Base-by-base conservation (phyloP, 1,140 invertebrate species). In the Aphaenogaster ashmeadi region DNA sequence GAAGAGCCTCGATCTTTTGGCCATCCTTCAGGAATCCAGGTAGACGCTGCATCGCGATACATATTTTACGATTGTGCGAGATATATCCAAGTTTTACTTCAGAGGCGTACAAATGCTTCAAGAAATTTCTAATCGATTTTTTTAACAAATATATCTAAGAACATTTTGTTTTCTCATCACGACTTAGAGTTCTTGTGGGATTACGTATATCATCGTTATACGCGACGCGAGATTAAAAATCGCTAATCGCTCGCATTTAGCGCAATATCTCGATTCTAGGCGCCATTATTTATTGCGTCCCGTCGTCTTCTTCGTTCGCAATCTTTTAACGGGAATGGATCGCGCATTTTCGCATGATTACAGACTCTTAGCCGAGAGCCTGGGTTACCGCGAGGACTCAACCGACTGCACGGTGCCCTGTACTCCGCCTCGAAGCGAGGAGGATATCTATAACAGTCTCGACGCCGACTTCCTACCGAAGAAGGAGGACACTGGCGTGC, bases 11-110 rank as follows among this genome's bases (percentile, higher is more conserved):
- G 95, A 95, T 75, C 93, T 96, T 18, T 91, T 95, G 8, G 94
- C 95, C 2, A 95, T 96, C 64, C 92, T 96, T 50, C 94, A 96
- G 62, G 95, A 96, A 86, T 96, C 96, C 66, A 95, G 95, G 93
- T 96, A 87, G 90, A 47, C 4, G 27, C 0, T 27, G 0, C 27
- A 36, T 15, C 21, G 58, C 38, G 36, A 27, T 44, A 3, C n/a
- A n/a, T 78, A 8, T 54, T 54, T 18, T 33, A 11, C 7, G 11
- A 18, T 38, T 3, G 1, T 7, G 38, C 13, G n/a, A 36, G 33
- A 41, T 38, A 66, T 62, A 66, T 62, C 9, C 27, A 21, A 67
- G 4, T 13, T 67, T 41, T 11, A n/a, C 8, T 41, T 38, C 5
- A 38, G 18, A 38, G 5, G 1, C 33, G 5, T n/a, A 38, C 2